phyloP scores from a whole-genome alignment of 1,140 invertebrate species.

The Halyomorpha halys region DNA sequence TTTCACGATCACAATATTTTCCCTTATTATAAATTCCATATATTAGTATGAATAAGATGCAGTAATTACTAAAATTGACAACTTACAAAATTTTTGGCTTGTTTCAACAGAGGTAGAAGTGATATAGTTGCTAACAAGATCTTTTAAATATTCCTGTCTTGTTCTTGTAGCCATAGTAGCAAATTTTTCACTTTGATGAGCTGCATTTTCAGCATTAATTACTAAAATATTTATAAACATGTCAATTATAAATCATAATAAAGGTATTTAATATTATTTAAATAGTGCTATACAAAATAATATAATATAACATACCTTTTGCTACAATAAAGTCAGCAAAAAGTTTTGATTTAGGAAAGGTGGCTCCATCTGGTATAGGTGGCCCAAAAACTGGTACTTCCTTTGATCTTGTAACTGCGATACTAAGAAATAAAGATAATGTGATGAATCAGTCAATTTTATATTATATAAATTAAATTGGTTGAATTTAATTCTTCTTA shows the following conservation, averaged over 20 bases:
- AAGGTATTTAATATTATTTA: background rate
- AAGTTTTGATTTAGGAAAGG: slow-evolving; percentile 75
- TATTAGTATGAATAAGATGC: too few relatives aligned
- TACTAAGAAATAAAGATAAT: slow-evolving; percentile 41
- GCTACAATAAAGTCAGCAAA: slow-evolving; percentile 90
- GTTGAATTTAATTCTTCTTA: slow-evolving; percentile 33
- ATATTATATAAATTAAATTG: slow-evolving; percentile 1
- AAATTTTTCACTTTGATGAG: slow-evolving; percentile 92
- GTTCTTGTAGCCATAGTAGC: slow-evolving; percentile 94
- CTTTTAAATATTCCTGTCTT: slow-evolving; percentile 89
- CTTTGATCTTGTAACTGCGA: slow-evolving; percentile 86
- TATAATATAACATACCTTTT: slow-evolving; percentile 49
- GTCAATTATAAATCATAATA: slow-evolving; percentile 1
- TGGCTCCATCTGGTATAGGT: slow-evolving; percentile 70
- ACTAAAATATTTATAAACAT: slow-evolving; percentile 40
- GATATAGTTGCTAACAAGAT: slow-evolving; percentile 76
- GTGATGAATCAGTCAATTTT: background rate
- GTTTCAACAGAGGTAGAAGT: slow-evolving; percentile 72
- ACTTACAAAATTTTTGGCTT: slow-evolving; percentile 82
- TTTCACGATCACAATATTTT: too few relatives aligned
- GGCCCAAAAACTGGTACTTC: slow-evolving; percentile 94
- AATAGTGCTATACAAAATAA: background rate
- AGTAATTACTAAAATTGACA: slow-evolving; percentile 20
- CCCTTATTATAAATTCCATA: too few relatives aligned
- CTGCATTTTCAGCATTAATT: slow-evolving; percentile 96